Conservation (phyloP, 2,113 vertebrate genomes). For the Onychostoma macrolepis region DNA sequence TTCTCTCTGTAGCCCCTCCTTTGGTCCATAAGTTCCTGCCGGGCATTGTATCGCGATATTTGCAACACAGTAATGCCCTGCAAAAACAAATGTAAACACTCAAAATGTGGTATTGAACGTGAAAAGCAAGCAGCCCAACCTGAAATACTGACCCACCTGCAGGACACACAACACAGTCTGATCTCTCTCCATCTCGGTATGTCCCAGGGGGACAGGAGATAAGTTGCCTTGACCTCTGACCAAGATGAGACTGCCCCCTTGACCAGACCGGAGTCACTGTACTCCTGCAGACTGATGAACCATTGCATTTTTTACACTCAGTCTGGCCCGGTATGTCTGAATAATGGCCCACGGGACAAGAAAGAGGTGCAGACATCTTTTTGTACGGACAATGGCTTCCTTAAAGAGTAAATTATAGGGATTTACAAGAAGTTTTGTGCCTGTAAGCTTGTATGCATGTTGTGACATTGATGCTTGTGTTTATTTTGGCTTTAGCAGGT, state of each 20-base stretch:
- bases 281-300: conserved; percentile 61
- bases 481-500: conserved; percentile 38
- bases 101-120: not conserved
- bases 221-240: conserved; percentile 60
- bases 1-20: conserved; percentile 67
- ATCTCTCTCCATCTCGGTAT: conserved; percentile 65
- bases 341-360: conserved; percentile 68
- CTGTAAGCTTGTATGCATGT: not conserved
- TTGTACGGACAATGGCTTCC: conserved; percentile 73
- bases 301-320: conserved; percentile 69
- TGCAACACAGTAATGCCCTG: conserved; percentile 80
- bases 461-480: conserved; percentile 23
- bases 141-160: conserved; percentile 64
- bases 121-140: not conserved
- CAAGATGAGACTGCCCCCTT: conserved; percentile 24
- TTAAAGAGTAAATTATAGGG: conserved; percentile 53
- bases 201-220: conserved; percentile 72
- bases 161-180: conserved; percentile 70
- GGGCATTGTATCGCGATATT: conserved; percentile 72
- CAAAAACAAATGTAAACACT: conserved; percentile 10
- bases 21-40: conserved; percentile 77
- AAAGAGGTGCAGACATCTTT: conserved; percentile 69
- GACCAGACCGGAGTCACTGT: conserved; percentile 57
- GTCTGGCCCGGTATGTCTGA: conserved; percentile 66
- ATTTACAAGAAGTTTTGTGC: not conserved